A percentile compares a stretch with the other conserved stretches of the same genome.
These are phyloP conservation scores for Calameuta idolon DNA, from an alignment of 2,888 invertebrate species.

Conservation along the genomic window DNA sequence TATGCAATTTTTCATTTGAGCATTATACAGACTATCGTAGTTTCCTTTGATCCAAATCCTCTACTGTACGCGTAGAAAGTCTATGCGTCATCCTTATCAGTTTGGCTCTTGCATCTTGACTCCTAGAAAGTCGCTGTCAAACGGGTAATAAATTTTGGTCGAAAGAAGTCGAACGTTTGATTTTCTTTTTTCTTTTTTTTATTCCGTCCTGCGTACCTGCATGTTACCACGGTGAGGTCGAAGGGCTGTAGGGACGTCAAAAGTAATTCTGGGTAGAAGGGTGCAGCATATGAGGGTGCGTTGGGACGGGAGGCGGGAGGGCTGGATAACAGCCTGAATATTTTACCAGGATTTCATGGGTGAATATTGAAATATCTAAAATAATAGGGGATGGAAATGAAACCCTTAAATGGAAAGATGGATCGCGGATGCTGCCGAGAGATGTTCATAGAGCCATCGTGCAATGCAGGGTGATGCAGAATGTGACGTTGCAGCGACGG, in stretches of 20 bases:
- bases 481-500: constrained; percentile 11
- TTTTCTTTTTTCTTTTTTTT: neutral
- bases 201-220: neutral
- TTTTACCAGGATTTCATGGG: constrained; percentile 49
- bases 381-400: constrained; percentile 19
- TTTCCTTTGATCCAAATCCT: neutral
- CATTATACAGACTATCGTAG: neutral
- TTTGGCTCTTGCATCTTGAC: neutral
- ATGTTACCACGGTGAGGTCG: neutral
- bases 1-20: neutral
- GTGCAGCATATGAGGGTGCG: neutral
- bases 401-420: constrained; percentile 38
- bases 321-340: constrained; percentile 42
- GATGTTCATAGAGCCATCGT: neutral
- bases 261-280: constrained; percentile 6
- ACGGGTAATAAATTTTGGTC: neutral
- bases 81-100: neutral
- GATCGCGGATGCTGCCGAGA: constrained; percentile 16
- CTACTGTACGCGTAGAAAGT: neutral
- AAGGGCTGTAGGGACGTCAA: neutral
- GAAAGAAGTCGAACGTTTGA: neutral
- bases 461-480: neutral
- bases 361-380: constrained; percentile 58
- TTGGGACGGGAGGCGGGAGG: neutral
- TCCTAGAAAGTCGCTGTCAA: neutral